Conservation (phyloP, 2,113 vertebrate species). For the Propithecus coquereli region DNA sequence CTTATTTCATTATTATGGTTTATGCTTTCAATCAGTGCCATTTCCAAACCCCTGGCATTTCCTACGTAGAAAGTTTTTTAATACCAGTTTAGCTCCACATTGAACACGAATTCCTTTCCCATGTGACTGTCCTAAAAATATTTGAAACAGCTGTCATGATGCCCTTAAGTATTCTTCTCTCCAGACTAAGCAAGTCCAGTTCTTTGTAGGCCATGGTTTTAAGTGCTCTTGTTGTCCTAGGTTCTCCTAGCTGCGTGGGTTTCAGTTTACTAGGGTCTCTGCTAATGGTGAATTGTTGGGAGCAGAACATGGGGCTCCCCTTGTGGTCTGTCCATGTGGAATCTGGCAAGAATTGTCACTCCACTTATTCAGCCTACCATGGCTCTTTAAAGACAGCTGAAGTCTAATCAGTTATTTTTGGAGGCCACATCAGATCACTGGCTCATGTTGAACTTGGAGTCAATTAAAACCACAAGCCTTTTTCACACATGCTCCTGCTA, state of each 20-base stretch:
- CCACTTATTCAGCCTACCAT: background rate
- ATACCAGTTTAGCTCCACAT: background rate
- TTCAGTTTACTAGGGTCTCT: background rate
- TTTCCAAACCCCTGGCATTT: slow-evolving; percentile 27
- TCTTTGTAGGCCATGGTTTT: background rate
- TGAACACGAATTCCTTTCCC: slow-evolving; percentile 45
- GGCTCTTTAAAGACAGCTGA: slow-evolving; percentile 53
- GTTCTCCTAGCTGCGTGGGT: background rate
- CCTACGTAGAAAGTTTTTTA: background rate
- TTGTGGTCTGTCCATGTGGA: background rate
- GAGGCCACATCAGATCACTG: slow-evolving; percentile 56
- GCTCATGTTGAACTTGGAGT: slow-evolving; percentile 43
- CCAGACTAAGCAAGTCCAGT: background rate
- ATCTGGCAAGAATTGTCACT: background rate
- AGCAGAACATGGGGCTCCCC: background rate
- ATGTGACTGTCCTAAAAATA: slow-evolving; percentile 68
- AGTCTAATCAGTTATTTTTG: slow-evolving; percentile 61
- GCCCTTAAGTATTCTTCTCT: slow-evolving; percentile 29
- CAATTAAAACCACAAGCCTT: slow-evolving; percentile 60
- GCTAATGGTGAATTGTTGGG: background rate
- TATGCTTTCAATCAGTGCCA: slow-evolving; percentile 34
- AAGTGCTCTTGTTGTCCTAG: background rate
- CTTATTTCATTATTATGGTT: slow-evolving; percentile 28
- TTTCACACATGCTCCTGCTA: slow-evolving; percentile 59
- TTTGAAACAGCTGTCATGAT: slow-evolving; percentile 61